Evolutionary conservation across 2,797 vertebrate species (phyloP).

Genomic region (Galaxias olidus): DNA sequence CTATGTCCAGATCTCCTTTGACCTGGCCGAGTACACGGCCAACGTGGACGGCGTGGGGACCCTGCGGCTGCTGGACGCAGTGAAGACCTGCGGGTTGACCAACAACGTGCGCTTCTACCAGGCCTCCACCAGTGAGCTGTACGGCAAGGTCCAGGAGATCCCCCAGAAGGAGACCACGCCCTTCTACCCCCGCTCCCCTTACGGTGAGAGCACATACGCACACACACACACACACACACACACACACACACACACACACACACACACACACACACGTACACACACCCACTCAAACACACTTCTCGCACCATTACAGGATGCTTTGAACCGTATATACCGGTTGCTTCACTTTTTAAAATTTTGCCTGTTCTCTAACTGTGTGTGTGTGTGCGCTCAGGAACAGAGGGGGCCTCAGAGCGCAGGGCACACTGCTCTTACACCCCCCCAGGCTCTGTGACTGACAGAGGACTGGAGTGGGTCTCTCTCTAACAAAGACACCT

Average conservation of each 20-base stretch:
- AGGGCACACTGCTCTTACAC: conserved; percentile 55
- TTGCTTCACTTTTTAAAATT: conserved; percentile 27
- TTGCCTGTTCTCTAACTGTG: conserved; percentile 30
- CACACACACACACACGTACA: neutral
- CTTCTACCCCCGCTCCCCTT: conserved; percentile 97
- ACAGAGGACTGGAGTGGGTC: conserved; percentile 65
- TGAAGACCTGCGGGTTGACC: conserved; percentile 95
- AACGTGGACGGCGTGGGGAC: conserved; percentile 96
- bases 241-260: conserved; percentile 5
- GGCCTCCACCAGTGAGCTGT: conserved; percentile 97
- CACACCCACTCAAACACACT: neutral
- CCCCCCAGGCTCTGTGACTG: conserved; percentile 65
- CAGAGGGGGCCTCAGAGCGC: conserved; percentile 46
- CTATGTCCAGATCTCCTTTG: conserved; percentile 88
- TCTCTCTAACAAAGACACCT: conserved; percentile 76
- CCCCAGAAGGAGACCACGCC: conserved; percentile 96
- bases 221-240: conserved; percentile 4
- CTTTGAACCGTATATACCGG: neutral
- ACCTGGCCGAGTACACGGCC: conserved; percentile 96
- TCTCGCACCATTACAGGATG: neutral
- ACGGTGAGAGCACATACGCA: conserved; percentile 75
- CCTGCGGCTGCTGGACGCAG: conserved; percentile 89
- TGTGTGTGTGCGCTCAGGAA: conserved; percentile 14
- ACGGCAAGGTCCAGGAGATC: conserved; percentile 97
- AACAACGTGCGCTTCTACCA: conserved; percentile 92